These are phyloP conservation scores for Ormyrus thymus DNA, from an alignment of 2,888 invertebrate species.

Conservation along the genomic window DNA sequence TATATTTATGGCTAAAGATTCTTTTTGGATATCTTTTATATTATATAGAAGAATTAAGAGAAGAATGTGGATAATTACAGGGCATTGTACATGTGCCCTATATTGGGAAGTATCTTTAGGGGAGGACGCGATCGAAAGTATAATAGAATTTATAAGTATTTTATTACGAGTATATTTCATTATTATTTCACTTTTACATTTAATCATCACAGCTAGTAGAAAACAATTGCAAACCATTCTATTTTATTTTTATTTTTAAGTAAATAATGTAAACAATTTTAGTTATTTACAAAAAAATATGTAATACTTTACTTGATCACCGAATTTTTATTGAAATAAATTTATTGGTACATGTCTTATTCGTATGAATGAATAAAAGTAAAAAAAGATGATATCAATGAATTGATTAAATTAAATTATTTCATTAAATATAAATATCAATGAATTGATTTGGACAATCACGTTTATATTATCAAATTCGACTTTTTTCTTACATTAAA, in stretches of 20 bases:
- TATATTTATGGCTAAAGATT: conserved; percentile 65
- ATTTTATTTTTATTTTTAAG: background rate
- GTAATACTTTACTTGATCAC: background rate
- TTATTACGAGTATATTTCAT: conserved; percentile 4
- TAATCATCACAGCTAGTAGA: too few species aligned
- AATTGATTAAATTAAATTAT: too few species aligned
- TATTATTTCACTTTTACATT: too few species aligned
- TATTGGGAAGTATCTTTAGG: background rate
- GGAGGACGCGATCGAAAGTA: background rate
- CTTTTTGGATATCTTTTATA: conserved; percentile 59
- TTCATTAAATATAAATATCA: too few species aligned
- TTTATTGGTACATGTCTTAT: background rate
- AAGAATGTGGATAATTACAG: background rate
- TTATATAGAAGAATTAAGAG: conserved; percentile 21
- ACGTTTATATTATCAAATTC: too few species aligned
- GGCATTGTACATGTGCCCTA: background rate
- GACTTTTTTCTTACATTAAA: too few species aligned
- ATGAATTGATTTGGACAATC: too few species aligned
- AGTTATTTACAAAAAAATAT: background rate
- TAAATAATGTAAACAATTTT: background rate
- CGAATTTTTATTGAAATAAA: background rate
- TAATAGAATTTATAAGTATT: conserved; percentile 43
- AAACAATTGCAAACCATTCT: too few species aligned
- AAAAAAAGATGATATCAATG: too few species aligned
- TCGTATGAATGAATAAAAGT: background rate